Conservation (phyloP, 2,113 vertebrate genomes). For the Panurus biarmicus region DNA sequence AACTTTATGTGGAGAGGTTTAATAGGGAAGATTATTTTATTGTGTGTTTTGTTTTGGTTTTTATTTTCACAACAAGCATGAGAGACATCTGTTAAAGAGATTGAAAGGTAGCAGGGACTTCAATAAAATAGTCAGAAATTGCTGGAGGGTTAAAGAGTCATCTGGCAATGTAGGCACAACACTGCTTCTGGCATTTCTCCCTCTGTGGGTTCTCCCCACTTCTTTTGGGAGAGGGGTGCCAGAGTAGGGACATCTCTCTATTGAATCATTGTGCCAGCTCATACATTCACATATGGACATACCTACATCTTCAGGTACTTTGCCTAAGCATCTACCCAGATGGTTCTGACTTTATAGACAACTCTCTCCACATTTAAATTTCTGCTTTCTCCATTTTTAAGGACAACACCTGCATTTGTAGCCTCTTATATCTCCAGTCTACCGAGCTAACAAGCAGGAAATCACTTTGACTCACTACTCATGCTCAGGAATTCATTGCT, state of each 20-base stretch:
- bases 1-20: not conserved
- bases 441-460: not conserved
- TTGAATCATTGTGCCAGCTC: not conserved
- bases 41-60: not conserved
- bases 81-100: not conserved
- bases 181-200: not conserved
- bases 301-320: not conserved
- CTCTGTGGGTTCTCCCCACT: not conserved
- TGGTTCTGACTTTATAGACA: not conserved
- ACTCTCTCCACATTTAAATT: not conserved
- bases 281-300: not conserved
- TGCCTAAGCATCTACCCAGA: not conserved
- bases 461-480: rapidly evolving
- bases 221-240: not conserved
- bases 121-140: not conserved
- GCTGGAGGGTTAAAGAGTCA: not conserved
- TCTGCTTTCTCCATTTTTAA: not conserved
- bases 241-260: not conserved
- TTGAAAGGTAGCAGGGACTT: not conserved
- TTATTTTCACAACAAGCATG: not conserved
- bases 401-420: not conserved
- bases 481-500: not conserved
- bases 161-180: not conserved
- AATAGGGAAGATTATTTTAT: not conserved
- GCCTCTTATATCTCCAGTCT: not conserved